These are phyloP conservation scores for Pocillopora grandis DNA, from an alignment of 92 coral and sea anemone genomes.

Conservation along the genomic window DNA sequence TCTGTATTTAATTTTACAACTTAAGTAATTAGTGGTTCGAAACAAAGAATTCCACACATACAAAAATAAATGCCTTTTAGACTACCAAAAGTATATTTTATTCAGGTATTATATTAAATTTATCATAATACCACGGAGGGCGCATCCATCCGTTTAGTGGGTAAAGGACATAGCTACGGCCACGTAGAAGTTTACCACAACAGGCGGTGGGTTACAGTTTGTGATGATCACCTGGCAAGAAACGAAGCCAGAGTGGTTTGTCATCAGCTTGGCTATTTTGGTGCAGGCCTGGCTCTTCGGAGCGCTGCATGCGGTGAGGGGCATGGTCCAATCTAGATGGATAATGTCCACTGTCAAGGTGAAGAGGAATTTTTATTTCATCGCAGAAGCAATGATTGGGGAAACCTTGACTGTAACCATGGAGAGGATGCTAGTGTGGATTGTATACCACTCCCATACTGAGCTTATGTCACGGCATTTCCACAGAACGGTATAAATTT, in stretches of 20 bases:
- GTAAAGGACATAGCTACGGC: slow-evolving; percentile 14
- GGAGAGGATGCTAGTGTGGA: slow-evolving; percentile 44
- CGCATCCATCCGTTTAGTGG: background rate
- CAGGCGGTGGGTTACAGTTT: slow-evolving; percentile 54
- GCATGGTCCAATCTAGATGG: slow-evolving; percentile 34
- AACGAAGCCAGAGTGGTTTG: slow-evolving; percentile 47
- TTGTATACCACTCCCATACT: background rate
- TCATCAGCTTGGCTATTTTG: slow-evolving; percentile 33
- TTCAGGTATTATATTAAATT: too few relatives aligned
- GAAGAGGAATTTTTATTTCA: slow-evolving; percentile 6
- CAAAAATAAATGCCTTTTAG: too few relatives aligned
- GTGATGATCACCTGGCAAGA: slow-evolving; percentile 38
- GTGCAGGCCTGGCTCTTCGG: slow-evolving; percentile 8
- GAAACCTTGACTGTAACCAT: slow-evolving; percentile 11
- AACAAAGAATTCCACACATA: too few relatives aligned
- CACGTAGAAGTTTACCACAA: slow-evolving; percentile 44
- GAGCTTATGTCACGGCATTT: too few relatives aligned
- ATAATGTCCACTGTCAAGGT: slow-evolving; percentile 41
- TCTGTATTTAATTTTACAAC: too few relatives aligned
- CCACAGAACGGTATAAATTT: too few relatives aligned
- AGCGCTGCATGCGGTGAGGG: slow-evolving; percentile 7
- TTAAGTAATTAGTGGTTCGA: too few relatives aligned
- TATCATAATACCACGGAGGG: too few relatives aligned
- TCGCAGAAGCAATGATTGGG: background rate
- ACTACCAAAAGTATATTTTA: too few relatives aligned